phyloP scores from a whole-genome alignment of 2,888 invertebrate genomes.

The Proisotoma minuta region DNA sequence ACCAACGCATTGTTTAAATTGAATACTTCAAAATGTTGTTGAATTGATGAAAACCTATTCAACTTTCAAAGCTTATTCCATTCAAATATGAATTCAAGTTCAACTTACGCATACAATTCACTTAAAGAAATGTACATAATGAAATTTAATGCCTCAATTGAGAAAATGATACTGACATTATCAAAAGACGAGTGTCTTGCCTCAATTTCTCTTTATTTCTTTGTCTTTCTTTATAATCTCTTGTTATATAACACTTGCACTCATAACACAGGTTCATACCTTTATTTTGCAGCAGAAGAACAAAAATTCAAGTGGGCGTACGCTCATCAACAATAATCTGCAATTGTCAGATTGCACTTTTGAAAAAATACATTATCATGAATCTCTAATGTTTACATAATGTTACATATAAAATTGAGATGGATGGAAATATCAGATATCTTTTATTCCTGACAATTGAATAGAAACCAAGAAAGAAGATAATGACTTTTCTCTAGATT shows the following conservation, averaged over 20 bases:
- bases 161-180: background rate
- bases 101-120: background rate
- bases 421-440: background rate
- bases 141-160: conserved; percentile 5
- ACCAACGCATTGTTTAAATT: background rate
- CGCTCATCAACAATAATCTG: too few species aligned
- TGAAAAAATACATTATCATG: too few species aligned
- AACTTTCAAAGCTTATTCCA: too few species aligned
- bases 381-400: too few species aligned
- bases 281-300: too few species aligned
- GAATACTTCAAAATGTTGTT: background rate
- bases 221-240: too few species aligned
- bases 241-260: too few species aligned
- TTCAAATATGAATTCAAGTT: conserved; percentile 1
- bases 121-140: background rate
- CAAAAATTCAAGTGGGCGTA: too few species aligned
- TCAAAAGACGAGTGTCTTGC: background rate
- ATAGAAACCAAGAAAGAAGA: conserved; percentile 1
- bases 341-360: too few species aligned
- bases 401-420: background rate
- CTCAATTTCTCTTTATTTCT: too few species aligned
- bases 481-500: conserved; percentile 3
- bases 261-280: too few species aligned
- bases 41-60: conserved; percentile 1
- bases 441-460: background rate